Evolutionary conservation across 2,888 invertebrate genomes (phyloP).

Genomic region (Drosophila pegasa): DNA sequence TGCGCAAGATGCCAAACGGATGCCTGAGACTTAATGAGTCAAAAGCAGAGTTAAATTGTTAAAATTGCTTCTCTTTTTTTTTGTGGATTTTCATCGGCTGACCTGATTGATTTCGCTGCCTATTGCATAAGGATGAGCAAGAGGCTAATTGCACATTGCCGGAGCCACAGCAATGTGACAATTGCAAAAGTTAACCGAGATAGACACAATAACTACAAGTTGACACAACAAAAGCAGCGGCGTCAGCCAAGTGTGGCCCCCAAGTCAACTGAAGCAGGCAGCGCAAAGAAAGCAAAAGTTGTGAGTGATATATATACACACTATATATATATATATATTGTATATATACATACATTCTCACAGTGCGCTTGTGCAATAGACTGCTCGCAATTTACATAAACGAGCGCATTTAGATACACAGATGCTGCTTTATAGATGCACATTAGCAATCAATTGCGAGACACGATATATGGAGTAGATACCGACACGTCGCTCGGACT

Average conservation of each 20-base stretch:
- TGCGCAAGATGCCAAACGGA: slow-evolving; percentile 62
- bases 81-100: slow-evolving; percentile 16
- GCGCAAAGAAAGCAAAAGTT: slow-evolving; percentile 1
- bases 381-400: slow-evolving; percentile 45
- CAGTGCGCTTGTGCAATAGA: slow-evolving; percentile 43
- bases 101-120: slow-evolving; percentile 44
- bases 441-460: slow-evolving; percentile 74
- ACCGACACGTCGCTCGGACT: slow-evolving; percentile 47
- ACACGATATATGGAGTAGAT: slow-evolving; percentile 34
- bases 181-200: slow-evolving; percentile 65
- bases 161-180: slow-evolving; percentile 70
- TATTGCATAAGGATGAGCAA: slow-evolving; percentile 57
- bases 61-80: slow-evolving; percentile 2
- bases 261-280: slow-evolving; percentile 53
- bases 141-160: slow-evolving; percentile 45
- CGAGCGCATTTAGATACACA: slow-evolving; percentile 50
- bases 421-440: slow-evolving; percentile 54
- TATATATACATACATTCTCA: slow-evolving; percentile 35
- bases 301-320: not conserved
- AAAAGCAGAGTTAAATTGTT: slow-evolving; percentile 42
- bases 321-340: slow-evolving; percentile 8
- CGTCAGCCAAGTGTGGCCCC: slow-evolving; percentile 34
- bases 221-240: slow-evolving; percentile 66
- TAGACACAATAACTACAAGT: slow-evolving; percentile 41
- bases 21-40: slow-evolving; percentile 51